These are phyloP conservation scores for Zoroaster sp. DNA, from an alignment of 53 echinoderm and acorn worm species.

Conservation along the genomic window DNA sequence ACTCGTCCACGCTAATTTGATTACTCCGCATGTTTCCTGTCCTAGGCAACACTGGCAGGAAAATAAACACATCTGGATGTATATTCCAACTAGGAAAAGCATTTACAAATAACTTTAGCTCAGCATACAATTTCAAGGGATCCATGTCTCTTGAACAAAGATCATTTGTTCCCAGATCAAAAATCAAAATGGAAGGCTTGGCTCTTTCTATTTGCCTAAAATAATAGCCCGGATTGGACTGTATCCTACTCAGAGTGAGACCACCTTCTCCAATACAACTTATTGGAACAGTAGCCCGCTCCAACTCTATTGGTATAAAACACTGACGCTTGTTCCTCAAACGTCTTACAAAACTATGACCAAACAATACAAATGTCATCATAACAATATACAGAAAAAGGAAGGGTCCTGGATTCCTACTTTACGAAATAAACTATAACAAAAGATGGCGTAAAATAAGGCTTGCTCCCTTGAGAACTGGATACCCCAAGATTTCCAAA, in stretches of 20 bases:
- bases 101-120: background rate
- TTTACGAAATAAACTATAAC: no score
- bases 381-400: background rate
- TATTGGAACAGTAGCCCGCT: background rate
- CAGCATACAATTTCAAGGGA: background rate
- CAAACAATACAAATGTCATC: slow-evolving; percentile 6
- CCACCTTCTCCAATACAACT: background rate
- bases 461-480: no score
- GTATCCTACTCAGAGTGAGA: background rate
- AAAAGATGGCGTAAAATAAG: no score
- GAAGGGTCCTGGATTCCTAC: no score
- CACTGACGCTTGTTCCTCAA: background rate
- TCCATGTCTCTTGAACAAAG: background rate
- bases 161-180: background rate
- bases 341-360: slow-evolving; percentile 4
- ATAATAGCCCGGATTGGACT: background rate
- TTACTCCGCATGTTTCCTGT: background rate
- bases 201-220: background rate
- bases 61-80: background rate
- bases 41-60: slow-evolving; percentile 2
- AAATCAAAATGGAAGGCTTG: slow-evolving; percentile 2
- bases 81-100: background rate
- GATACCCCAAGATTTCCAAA: no score
- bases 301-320: background rate
- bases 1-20: background rate